Evolutionary conservation across 1,140 invertebrate species (phyloP).

Genomic region (Heliconius nattereri): DNA sequence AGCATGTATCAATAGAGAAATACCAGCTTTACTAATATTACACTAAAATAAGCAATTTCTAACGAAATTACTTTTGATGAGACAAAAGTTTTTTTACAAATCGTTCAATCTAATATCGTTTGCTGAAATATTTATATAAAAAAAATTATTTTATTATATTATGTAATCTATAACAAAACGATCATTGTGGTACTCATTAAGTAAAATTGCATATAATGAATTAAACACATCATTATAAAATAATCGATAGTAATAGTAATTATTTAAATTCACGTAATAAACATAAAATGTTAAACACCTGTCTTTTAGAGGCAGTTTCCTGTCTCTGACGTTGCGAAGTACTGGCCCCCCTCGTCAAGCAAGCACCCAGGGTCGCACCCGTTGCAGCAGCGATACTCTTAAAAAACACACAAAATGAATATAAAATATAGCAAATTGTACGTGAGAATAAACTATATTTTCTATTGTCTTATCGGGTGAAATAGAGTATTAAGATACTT

Average conservation of each 20-base stretch:
- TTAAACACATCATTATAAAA: background rate
- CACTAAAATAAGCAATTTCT: background rate
- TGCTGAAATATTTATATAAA: too few relatives aligned
- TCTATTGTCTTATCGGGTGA: too few relatives aligned
- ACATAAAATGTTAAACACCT: constrained; percentile 48
- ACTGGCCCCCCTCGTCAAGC: constrained; percentile 74
- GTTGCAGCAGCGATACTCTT: constrained; percentile 79
- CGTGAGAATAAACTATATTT: too few relatives aligned
- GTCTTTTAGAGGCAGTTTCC: constrained; percentile 73
- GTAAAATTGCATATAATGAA: too few relatives aligned
- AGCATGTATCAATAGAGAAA: background rate
- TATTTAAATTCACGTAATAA: background rate
- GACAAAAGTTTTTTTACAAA: background rate
- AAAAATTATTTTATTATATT: too few relatives aligned
- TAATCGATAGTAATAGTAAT: background rate
- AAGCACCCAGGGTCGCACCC: constrained; percentile 79
- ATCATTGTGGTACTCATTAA: too few relatives aligned
- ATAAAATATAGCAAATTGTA: background rate
- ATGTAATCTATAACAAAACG: background rate
- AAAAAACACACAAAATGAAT: background rate
- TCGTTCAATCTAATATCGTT: too few relatives aligned
- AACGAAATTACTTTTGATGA: background rate
- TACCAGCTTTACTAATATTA: background rate
- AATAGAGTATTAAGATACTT: too few relatives aligned
- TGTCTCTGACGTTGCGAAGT: constrained; percentile 75